Conservation (phyloP, 2,797 vertebrate species). For the Manis pentadactyla region DNA sequence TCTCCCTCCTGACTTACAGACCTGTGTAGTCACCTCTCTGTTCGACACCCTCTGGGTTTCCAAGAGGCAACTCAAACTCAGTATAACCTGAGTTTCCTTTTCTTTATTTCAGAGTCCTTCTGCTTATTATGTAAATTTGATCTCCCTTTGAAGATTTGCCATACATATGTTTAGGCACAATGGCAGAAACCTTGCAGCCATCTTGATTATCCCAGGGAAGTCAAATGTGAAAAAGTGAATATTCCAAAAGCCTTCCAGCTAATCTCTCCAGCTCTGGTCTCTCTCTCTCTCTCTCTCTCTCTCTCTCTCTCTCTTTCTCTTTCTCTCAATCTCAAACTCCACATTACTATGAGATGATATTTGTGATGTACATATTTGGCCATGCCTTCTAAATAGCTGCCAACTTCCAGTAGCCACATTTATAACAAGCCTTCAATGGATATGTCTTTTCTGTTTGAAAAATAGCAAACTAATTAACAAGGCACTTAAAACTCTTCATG, state of each 20-base stretch:
- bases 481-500: neutral
- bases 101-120: neutral
- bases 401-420: neutral
- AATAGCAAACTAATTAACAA: neutral
- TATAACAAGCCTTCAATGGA: neutral
- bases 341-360: neutral
- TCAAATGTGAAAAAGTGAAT: neutral
- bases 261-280: neutral
- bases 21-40: neutral
- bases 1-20: neutral
- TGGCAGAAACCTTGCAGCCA: neutral
- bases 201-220: neutral
- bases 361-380: neutral
- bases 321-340: neutral
- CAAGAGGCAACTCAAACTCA: neutral
- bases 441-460: neutral
- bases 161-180: fast-evolving
- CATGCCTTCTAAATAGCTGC: neutral
- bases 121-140: neutral
- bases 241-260: neutral
- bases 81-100: neutral
- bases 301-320: too few species aligned
- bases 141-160: neutral
- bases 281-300: neutral
- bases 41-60: neutral